These are phyloP conservation scores for Brachystomella parvula DNA, from an alignment of 1,140 invertebrate species.

Conservation along the genomic window DNA sequence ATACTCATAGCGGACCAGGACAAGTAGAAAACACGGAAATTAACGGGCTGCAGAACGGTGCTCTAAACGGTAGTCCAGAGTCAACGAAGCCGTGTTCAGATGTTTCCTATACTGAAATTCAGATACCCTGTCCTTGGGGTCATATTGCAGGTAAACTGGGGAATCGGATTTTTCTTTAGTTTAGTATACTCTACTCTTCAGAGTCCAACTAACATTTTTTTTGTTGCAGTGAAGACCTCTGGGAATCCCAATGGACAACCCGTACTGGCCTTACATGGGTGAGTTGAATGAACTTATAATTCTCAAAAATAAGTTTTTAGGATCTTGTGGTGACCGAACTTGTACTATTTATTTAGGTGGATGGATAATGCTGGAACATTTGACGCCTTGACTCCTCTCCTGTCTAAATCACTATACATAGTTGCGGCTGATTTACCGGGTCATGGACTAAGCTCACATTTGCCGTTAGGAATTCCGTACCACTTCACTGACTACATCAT, in stretches of 20 bases:
- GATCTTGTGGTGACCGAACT: neutral
- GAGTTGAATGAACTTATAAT: constrained; percentile 7
- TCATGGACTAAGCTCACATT: constrained; percentile 58
- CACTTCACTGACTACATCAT: constrained; percentile 42
- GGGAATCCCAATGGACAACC: constrained; percentile 31
- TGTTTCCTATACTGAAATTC: constrained; percentile 20
- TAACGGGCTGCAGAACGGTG: no score
- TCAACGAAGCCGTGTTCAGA: no score
- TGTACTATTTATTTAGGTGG: constrained; percentile 38
- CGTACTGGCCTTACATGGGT: constrained; percentile 37
- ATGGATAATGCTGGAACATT: constrained; percentile 57
- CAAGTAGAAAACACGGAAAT: neutral
- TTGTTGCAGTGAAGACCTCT: constrained; percentile 34
- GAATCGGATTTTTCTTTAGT: neutral
- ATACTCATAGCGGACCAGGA: neutral
- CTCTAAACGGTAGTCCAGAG: no score
- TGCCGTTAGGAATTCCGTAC: constrained; percentile 54
- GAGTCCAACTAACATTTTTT: neutral
- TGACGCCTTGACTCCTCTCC: constrained; percentile 53
- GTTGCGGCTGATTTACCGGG: constrained; percentile 60
- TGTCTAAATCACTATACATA: constrained; percentile 52
- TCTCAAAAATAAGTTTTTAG: constrained; percentile 1
- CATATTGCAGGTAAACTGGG: constrained; percentile 25
- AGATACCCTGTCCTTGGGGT: constrained; percentile 27
- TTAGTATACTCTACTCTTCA: constrained; percentile 3